These are phyloP conservation scores for Ricordea florida DNA, from an alignment of 92 coral and sea anemone genomes.

Conservation along the genomic window DNA sequence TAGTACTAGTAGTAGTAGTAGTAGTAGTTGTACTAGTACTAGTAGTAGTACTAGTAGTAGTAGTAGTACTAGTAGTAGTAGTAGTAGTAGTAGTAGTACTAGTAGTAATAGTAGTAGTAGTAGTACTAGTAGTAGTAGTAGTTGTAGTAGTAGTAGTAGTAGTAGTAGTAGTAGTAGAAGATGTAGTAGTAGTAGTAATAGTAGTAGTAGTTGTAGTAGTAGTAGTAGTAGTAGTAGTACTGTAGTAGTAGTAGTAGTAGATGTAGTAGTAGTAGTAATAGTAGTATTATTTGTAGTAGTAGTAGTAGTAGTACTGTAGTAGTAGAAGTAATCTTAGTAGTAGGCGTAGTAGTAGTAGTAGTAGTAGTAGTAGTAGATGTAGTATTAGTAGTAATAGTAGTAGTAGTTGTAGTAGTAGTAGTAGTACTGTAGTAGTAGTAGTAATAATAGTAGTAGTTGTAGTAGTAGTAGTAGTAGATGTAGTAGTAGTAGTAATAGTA, in stretches of 20 bases:
- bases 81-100: no score
- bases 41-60: not conserved
- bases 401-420: constrained; percentile 3
- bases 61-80: not conserved
- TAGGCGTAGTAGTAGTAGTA: not conserved
- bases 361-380: not conserved
- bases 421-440: constrained; percentile 8
- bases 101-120: not conserved
- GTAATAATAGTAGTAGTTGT: constrained; percentile 2
- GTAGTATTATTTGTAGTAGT: constrained; percentile 10
- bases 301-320: constrained; percentile 19
- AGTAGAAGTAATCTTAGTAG: not conserved
- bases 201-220: not conserved
- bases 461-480: constrained; percentile 14
- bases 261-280: not conserved
- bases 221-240: constrained; percentile 9
- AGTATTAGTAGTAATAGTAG: not conserved
- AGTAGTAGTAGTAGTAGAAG: not conserved
- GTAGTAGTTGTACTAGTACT: not conserved
- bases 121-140: not conserved
- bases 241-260: constrained; percentile 6
- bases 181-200: not conserved
- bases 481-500: constrained; percentile 7
- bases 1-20: not conserved
- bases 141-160: not conserved